phyloP scores from a whole-genome alignment of 2,888 invertebrate genomes.

The Hirtodrosophila alboralis region DNA sequence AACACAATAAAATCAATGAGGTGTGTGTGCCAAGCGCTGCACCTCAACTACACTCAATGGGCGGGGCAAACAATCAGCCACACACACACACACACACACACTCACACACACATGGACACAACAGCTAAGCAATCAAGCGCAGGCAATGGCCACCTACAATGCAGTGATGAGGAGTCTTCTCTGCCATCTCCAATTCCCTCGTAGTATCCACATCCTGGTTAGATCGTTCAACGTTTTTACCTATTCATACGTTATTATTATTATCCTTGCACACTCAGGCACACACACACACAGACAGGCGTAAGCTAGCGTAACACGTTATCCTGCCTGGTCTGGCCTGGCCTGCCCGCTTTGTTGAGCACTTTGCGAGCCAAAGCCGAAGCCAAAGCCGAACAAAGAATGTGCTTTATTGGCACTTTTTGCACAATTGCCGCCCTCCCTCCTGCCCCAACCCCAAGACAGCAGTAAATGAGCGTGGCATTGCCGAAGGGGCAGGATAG shows the following conservation, averaged over 20 bases:
- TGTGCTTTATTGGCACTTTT: slow-evolving; percentile 83
- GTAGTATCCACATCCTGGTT: slow-evolving; percentile 22
- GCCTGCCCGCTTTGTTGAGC: slow-evolving; percentile 74
- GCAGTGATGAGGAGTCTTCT: slow-evolving; percentile 55
- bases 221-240: slow-evolving; percentile 70
- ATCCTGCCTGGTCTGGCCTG: slow-evolving; percentile 41
- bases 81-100: slow-evolving; percentile 30
- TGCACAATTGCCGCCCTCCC: slow-evolving; percentile 69
- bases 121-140: slow-evolving; percentile 77
- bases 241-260: slow-evolving; percentile 81
- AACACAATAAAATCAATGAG: slow-evolving; percentile 83
- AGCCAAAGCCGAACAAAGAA: slow-evolving; percentile 77
- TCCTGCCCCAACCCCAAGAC: slow-evolving; percentile 24
- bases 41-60: slow-evolving; percentile 55
- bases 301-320: slow-evolving; percentile 63
- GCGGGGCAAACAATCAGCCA: slow-evolving; percentile 56
- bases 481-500: slow-evolving; percentile 10
- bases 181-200: background rate
- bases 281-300: slow-evolving; percentile 40
- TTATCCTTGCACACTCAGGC: slow-evolving; percentile 70
- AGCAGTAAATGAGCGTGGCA: slow-evolving; percentile 75
- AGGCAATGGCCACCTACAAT: slow-evolving; percentile 69
- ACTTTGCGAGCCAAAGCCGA: slow-evolving; percentile 72
- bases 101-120: slow-evolving; percentile 44
- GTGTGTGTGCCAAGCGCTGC: slow-evolving; percentile 65